Conservation (phyloP, 2,113 vertebrate species). For the chimpanzee (Pan troglodytes) region NHGRI_mPanTro3-v2.1_pri NC_086016.1:40766001-40766500, state of each 20-base stretch:
- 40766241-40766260: background rate
- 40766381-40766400: background rate
- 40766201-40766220: background rate
- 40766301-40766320: background rate
- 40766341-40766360: too few relatives aligned
- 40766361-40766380: background rate
- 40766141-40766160: background rate
- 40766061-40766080: background rate
- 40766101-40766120: background rate
- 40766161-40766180: background rate
- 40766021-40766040: background rate
- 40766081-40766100: background rate
- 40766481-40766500: background rate
- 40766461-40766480: background rate
- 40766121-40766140: background rate
- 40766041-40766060: background rate
- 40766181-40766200: background rate
- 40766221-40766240: background rate
- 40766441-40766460: background rate
- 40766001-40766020: background rate
- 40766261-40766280: background rate
- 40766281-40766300: background rate
- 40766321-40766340: background rate
- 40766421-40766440: too few relatives aligned
- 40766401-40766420: background rate